phyloP scores from a whole-genome alignment of 2,797 vertebrate genomes.

The Pipistrellus pygmaeus region DNA sequence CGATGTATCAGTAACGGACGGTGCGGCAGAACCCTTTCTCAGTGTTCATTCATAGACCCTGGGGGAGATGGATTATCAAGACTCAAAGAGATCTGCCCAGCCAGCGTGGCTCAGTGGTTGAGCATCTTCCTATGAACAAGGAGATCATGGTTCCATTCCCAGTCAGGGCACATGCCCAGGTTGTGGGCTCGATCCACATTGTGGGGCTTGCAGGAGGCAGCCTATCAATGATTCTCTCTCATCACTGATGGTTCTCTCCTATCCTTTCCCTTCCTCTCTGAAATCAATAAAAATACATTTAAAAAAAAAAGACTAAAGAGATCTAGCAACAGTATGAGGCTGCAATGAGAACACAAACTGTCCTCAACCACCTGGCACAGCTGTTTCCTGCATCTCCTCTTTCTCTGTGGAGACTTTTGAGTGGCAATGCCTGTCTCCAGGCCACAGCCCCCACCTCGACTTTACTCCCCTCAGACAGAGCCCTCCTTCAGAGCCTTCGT shows the following conservation, averaged over 20 bases:
- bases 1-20: not conserved
- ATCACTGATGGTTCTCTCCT: too few relatives aligned
- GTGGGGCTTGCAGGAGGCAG: too few relatives aligned
- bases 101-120: too few relatives aligned
- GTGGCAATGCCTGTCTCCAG: not conserved
- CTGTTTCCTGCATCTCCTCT: too few relatives aligned
- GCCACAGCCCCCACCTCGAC: accelerated
- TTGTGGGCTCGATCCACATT: too few relatives aligned
- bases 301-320: not conserved
- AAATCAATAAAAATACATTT: too few relatives aligned
- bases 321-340: not conserved
- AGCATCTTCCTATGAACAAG: too few relatives aligned
- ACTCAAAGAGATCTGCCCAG: not conserved
- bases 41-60: not conserved
- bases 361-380: not conserved
- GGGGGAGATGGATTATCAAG: not conserved
- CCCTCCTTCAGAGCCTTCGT: not conserved
- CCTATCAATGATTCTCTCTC: too few relatives aligned
- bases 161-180: too few relatives aligned
- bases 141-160: too few relatives aligned
- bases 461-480: not conserved
- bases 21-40: not conserved
- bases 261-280: too few relatives aligned
- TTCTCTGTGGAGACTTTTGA: not conserved
- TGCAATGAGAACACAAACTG: not conserved